Evolutionary conservation across 92 coral and sea anemone genomes (phyloP), one percentile per base, ranked within the genome.

Genomic region (Desmophyllum pertusum): DNA sequence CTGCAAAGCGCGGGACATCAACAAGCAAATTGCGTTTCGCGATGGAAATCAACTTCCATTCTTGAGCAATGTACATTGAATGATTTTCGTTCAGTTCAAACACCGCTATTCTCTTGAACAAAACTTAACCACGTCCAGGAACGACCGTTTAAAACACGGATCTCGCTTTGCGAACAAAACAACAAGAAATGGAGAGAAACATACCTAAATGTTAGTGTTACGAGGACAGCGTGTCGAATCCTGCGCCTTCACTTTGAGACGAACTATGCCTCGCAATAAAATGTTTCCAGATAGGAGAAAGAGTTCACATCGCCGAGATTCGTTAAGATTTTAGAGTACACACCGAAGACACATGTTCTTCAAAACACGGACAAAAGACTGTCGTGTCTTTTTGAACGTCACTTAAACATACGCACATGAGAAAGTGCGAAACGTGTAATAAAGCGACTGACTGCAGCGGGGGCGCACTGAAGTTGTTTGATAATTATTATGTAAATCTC

Each of bases 401-500:
- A 68, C 51, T 48, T 50, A 80, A 31, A 62, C 57, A 43, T 67
- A 48, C 78, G 39, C 71, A 42, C 42, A 59, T 29, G 62, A 82
- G 38, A 64, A 65, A 64, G 65, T 46, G 84, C 15, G 84, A 65
- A 43, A 45, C 75, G 84, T 31, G 84, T 33, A 64, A 76, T 59
- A 59, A 48, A 53, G 31, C n/a, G 11, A 23, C 68, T 9, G 62
- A 23, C 19, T 38, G 21, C 66, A 53, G 79, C 78, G 79, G 79
- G 78, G 55, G 79, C 42, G 41, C 61, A 41, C 74, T 50, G 19
- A 18, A 64, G 42, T 30, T 65, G 84, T 79, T 48, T 41, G 78
- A 40, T 57, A 55, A 82, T 82, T 82, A 40, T 53, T 82, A 82
- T 82, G 86, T 57, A 53, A 82, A 82, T 82, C 79, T 41, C 21